Evolutionary conservation across 2,888 invertebrate species (phyloP).

Genomic region (Oegoconia quadripuncta): DNA sequence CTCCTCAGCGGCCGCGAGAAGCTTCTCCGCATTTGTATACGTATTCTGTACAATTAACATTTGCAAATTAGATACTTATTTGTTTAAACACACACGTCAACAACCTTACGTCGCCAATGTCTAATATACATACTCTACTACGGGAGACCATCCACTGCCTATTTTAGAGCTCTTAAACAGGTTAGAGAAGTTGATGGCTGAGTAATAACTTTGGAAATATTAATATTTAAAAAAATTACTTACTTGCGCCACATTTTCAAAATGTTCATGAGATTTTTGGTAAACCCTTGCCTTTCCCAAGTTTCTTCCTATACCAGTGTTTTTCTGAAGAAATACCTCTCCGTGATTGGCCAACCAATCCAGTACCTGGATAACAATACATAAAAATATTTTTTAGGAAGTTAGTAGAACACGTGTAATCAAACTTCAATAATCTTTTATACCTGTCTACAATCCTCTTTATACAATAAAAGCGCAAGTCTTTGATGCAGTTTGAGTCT

Average conservation of each 20-base stretch:
- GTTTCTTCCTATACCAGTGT: conserved; percentile 97
- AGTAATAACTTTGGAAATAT: not conserved
- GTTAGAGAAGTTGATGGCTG: too few relatives aligned
- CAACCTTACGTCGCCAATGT: too few relatives aligned
- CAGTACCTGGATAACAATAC: conserved; percentile 81
- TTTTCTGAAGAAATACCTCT: conserved; percentile 97
- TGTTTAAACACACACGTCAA: too few relatives aligned
- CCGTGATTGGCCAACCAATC: conserved; percentile 99
- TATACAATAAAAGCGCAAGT: conserved; percentile 93
- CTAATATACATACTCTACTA: too few relatives aligned
- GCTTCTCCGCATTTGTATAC: conserved; percentile 98
- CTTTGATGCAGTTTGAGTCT: conserved; percentile 97
- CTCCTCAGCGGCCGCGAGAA: conserved; percentile 97
- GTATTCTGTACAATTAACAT: conserved; percentile 85
- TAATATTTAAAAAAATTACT: conserved; percentile 32
- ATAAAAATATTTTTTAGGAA: not conserved
- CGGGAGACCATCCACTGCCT: too few relatives aligned
- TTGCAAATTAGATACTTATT: too few relatives aligned
- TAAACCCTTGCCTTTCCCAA: conserved; percentile 96
- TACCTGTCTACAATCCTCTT: conserved; percentile 98
- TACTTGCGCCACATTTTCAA: conserved; percentile 98
- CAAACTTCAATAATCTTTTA: too few relatives aligned
- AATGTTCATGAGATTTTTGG: conserved; percentile 99
- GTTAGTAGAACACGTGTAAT: not conserved
- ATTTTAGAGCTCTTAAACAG: too few relatives aligned